Evolutionary conservation across 1,140 invertebrate species (phyloP).

Genomic region (Ectropis grisescens): DNA sequence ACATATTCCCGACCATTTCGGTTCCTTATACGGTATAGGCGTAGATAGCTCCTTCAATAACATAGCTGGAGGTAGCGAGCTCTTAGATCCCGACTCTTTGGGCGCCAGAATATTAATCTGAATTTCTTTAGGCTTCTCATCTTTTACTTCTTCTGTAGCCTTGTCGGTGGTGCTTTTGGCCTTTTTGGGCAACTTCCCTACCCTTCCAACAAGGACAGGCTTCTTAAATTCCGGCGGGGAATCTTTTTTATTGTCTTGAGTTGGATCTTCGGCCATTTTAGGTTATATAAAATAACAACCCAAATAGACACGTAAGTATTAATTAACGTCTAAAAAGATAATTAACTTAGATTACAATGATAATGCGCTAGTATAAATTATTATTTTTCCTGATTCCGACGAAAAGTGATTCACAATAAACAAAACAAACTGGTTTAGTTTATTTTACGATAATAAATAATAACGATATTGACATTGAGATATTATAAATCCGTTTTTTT

Average conservation of each 20-base stretch:
- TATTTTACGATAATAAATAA: too few relatives aligned
- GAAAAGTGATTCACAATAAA: too few relatives aligned
- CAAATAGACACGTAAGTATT: too few relatives aligned
- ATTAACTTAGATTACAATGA: too few relatives aligned
- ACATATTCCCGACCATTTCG: slow-evolving; percentile 81
- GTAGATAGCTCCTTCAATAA: slow-evolving; percentile 40
- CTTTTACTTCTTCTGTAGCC: slow-evolving; percentile 9
- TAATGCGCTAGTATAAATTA: too few relatives aligned
- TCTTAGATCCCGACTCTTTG: slow-evolving; percentile 18
- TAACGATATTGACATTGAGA: too few relatives aligned
- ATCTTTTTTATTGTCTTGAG: slow-evolving; percentile 13
- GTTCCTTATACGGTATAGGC: slow-evolving; percentile 79
- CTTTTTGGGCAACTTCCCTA: slow-evolving; percentile 57
- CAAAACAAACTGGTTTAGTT: too few relatives aligned
- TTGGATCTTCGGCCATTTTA: slow-evolving; percentile 15
- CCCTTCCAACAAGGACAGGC: slow-evolving; percentile 48
- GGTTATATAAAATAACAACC: too few relatives aligned
- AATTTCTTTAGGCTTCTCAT: slow-evolving; percentile 5
- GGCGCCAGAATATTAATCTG: slow-evolving; percentile 10
- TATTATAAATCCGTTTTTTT: too few relatives aligned
- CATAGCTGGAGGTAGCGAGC: slow-evolving; percentile 27
- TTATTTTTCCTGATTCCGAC: too few relatives aligned
- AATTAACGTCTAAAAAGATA: too few relatives aligned
- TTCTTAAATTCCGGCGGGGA: slow-evolving; percentile 49
- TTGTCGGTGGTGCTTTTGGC: slow-evolving; percentile 25